Conservation (phyloP, 2,797 vertebrate genomes). For the Sebastes taczanowskii region DNA sequence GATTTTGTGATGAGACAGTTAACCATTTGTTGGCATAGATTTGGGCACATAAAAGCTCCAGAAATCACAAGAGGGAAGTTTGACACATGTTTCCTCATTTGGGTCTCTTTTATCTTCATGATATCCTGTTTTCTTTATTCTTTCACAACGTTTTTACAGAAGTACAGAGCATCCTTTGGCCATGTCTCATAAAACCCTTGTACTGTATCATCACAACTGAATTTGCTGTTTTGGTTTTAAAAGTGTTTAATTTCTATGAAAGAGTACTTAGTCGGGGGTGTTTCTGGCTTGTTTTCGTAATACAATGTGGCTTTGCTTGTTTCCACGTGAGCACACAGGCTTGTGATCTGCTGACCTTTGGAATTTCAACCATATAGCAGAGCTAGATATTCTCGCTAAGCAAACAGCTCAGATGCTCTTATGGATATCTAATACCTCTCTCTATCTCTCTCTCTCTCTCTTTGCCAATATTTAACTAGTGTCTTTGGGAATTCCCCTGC, state of each 20-base stretch:
- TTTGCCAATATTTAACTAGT: slow-evolving; percentile 63
- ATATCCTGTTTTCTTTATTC: background rate
- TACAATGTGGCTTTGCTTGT: background rate
- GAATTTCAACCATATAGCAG: slow-evolving; percentile 50
- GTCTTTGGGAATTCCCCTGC: slow-evolving; percentile 43
- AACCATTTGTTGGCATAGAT: background rate
- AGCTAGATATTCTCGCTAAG: slow-evolving; percentile 43
- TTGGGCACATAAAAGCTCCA: too few relatives aligned
- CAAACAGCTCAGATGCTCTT: slow-evolving; percentile 51
- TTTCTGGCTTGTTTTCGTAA: background rate
- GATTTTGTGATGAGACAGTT: background rate
- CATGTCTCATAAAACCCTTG: background rate
- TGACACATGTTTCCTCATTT: background rate
- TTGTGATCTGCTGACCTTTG: slow-evolving; percentile 68
- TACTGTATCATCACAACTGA: background rate
- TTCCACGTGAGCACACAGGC: slow-evolving; percentile 26
- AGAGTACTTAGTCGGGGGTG: background rate
- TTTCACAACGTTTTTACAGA: background rate
- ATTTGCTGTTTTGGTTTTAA: background rate
- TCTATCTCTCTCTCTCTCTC: background rate
- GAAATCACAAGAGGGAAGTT: background rate
- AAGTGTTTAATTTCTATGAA: background rate
- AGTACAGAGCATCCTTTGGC: background rate
- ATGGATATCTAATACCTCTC: slow-evolving; percentile 9
- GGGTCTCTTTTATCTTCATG: background rate